These are phyloP conservation scores for Omphaloscelis lunosa DNA, from an alignment of 2,888 invertebrate species.

Conservation along the genomic window DNA sequence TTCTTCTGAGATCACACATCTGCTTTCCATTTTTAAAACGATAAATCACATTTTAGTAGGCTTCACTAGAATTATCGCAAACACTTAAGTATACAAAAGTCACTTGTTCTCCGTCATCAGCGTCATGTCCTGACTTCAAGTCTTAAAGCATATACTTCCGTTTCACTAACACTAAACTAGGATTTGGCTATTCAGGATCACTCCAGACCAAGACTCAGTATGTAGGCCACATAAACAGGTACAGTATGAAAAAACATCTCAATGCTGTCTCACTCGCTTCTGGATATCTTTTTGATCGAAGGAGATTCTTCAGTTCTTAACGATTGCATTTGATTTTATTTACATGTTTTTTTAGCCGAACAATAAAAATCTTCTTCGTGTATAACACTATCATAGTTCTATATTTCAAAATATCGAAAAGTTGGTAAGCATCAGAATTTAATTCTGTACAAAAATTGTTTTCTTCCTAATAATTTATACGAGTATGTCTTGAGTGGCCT, in stretches of 20 bases:
- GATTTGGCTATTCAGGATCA: conserved; percentile 79
- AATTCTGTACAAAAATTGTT: conserved; percentile 67
- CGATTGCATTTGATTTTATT: conserved; percentile 60
- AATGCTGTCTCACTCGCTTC: conserved; percentile 73
- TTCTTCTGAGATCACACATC: conserved; percentile 86
- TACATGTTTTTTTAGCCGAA: conserved; percentile 56
- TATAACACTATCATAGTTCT: conserved; percentile 49
- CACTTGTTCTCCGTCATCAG: conserved; percentile 64
- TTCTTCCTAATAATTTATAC: conserved; percentile 51
- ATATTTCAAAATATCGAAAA: conserved; percentile 55
- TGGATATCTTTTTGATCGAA: conserved; percentile 62
- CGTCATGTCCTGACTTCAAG: conserved; percentile 62
- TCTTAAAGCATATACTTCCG: conserved; percentile 69
- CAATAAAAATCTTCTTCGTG: conserved; percentile 56
- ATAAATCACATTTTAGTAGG: conserved; percentile 85
- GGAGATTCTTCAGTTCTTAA: conserved; percentile 53
- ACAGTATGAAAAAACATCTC: conserved; percentile 64
- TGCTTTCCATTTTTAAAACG: conserved; percentile 76
- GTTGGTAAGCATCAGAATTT: conserved; percentile 65
- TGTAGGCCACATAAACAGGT: conserved; percentile 81
- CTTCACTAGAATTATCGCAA: conserved; percentile 77
- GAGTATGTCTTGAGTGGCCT: conserved; percentile 57
- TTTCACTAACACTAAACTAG: conserved; percentile 76
- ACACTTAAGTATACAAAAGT: conserved; percentile 72
- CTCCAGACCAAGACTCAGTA: conserved; percentile 68